Percentiles rank a stretch among this genome's conserved stretches.
phyloP scores from a whole-genome alignment of 2,888 invertebrate genomes.

The Salpingus planirostris region DNA sequence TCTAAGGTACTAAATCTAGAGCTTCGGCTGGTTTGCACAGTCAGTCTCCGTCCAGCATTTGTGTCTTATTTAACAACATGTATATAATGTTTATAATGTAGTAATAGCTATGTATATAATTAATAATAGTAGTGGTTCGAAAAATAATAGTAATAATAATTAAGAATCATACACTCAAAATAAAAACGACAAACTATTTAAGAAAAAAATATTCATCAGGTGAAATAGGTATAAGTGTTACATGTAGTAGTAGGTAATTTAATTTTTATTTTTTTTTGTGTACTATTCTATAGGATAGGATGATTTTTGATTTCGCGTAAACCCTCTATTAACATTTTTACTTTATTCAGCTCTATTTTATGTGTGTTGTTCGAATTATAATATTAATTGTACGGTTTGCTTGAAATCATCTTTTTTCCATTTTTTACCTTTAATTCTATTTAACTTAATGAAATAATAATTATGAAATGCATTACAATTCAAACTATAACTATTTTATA shows the following conservation, averaged over 20 bases:
- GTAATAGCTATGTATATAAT: too few relatives aligned
- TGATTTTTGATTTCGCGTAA: constrained; percentile 35
- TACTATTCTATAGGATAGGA: constrained; percentile 18
- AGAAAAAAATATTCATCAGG: constrained; percentile 27
- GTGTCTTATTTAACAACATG: constrained; percentile 26
- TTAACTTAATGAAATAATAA: constrained; percentile 29
- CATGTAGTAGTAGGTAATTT: too few relatives aligned
- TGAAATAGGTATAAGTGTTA: constrained; percentile 18
- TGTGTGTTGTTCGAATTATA: constrained; percentile 15
- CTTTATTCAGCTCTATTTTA: constrained; percentile 26
- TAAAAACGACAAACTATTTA: constrained; percentile 23
- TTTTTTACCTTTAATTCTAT: constrained; percentile 24
- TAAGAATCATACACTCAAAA: constrained; percentile 29
- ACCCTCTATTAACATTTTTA: constrained; percentile 26
- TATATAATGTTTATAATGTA: constrained; percentile 14
- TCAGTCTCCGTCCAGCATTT: constrained; percentile 42
- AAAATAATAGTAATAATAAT: too few relatives aligned
- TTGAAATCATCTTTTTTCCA: constrained; percentile 25
- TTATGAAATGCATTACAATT: constrained; percentile 33
- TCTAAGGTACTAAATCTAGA: constrained; percentile 42
- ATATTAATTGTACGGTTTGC: constrained; percentile 20
- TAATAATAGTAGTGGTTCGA: constrained; percentile 17
- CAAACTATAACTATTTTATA: constrained; percentile 36
- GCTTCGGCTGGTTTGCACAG: constrained; percentile 43
- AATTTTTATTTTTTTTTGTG: too few relatives aligned